Evolutionary conservation across 2,113 vertebrate species (phyloP).

Genomic region (Noturus placidus): DNA sequence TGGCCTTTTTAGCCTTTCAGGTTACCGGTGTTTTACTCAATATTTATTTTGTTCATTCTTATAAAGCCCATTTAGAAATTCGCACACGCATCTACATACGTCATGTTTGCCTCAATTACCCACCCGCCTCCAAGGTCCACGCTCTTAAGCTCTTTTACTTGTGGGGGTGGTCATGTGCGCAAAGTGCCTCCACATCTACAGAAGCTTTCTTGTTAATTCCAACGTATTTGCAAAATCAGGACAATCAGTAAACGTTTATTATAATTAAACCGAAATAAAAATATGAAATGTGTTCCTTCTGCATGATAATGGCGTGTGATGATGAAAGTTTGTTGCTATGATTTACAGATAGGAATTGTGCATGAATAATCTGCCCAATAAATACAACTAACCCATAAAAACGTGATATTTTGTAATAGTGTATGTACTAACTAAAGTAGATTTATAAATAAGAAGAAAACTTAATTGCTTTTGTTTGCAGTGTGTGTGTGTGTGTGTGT

Average conservation of each 20-base stretch:
- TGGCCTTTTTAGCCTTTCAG: background rate
- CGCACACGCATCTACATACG: background rate
- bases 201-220: conserved; percentile 45
- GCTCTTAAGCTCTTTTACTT: background rate
- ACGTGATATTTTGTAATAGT: background rate
- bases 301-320: background rate
- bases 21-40: background rate
- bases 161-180: conserved; percentile 25
- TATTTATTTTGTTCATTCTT: background rate
- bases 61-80: background rate
- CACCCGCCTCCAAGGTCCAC: background rate
- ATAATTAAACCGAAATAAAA: background rate
- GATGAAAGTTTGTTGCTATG: background rate
- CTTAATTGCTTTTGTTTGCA: background rate
- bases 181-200: conserved; percentile 17
- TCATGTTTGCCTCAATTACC: background rate
- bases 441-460: background rate
- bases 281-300: background rate
- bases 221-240: conserved; percentile 20
- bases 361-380: background rate
- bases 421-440: background rate
- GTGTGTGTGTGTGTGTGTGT: background rate
- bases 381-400: background rate
- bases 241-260: conserved; percentile 24
- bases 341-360: background rate